A percentile compares a stretch with the other conserved stretches of the same genome.
phyloP scores from a whole-genome alignment of 2,797 vertebrate genomes.

The Aeoliscus strigatus region DNA sequence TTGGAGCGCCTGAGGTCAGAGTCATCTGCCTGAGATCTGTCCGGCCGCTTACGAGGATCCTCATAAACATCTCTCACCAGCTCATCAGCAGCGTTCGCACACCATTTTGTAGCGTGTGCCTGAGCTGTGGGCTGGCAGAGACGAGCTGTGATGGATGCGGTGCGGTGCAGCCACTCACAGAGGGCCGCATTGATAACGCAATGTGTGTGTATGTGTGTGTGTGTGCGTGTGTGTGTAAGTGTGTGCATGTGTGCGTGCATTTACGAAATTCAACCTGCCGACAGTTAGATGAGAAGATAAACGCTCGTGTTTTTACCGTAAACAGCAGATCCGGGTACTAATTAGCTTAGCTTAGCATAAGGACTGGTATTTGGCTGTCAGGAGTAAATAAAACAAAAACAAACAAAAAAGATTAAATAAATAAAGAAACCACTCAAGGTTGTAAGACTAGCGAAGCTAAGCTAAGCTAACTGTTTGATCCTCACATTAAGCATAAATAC shows the following conservation, averaged over 20 bases:
- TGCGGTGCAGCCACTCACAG: constrained; percentile 51
- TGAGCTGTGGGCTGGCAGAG: constrained; percentile 52
- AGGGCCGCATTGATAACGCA: constrained; percentile 45
- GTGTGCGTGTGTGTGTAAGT: constrained; percentile 17
- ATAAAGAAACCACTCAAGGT: not conserved
- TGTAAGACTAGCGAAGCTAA: not conserved
- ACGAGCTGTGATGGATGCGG: constrained; percentile 73
- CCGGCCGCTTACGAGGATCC: constrained; percentile 65
- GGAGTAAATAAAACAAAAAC: too few relatives aligned
- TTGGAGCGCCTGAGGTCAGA: constrained; percentile 18
- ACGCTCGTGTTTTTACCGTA: not conserved
- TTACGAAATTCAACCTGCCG: too few relatives aligned
- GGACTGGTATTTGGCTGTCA: too few relatives aligned
- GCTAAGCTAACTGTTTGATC: constrained; percentile 1
- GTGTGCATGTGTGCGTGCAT: not conserved
- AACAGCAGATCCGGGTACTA: not conserved
- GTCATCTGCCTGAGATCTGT: constrained; percentile 72
- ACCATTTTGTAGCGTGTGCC: constrained; percentile 34
- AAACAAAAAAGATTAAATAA: too few relatives aligned
- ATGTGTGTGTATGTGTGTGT: constrained; percentile 14
- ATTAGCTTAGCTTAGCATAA: constrained; percentile 2
- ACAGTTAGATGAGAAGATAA: not conserved
- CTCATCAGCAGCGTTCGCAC: constrained; percentile 68
- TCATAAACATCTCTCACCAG: constrained; percentile 79
- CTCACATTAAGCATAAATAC: too few relatives aligned